These are phyloP conservation scores for Synanthedon vespiformis DNA, from an alignment of 2,888 invertebrate genomes.

Conservation along the genomic window DNA sequence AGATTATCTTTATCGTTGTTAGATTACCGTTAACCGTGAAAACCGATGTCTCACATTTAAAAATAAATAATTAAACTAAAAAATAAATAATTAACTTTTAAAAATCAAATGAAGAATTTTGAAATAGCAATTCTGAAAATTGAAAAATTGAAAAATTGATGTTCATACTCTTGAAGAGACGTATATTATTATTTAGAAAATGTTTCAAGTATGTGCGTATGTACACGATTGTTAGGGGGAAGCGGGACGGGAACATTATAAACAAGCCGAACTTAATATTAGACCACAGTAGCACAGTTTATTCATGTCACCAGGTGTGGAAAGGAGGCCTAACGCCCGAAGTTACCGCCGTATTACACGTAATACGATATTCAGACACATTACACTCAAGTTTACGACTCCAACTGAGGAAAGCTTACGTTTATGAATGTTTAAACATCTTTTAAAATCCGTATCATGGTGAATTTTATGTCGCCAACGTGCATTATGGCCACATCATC, in stretches of 20 bases:
- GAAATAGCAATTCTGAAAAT: background rate
- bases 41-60: too few relatives aligned
- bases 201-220: constrained; percentile 19
- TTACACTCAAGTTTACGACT: constrained; percentile 61
- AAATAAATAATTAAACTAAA: too few relatives aligned
- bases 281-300: constrained; percentile 48
- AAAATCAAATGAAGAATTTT: background rate
- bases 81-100: too few relatives aligned
- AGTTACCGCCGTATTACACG: constrained; percentile 45
- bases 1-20: too few relatives aligned
- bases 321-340: constrained; percentile 46
- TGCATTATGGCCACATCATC: constrained; percentile 1
- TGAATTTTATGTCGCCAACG: constrained; percentile 21
- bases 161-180: too few relatives aligned
- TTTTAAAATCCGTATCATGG: constrained; percentile 52
- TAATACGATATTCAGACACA: constrained; percentile 50
- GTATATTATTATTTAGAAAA: background rate
- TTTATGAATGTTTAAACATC: constrained; percentile 64
- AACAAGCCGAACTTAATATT: constrained; percentile 49
- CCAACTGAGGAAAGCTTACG: constrained; percentile 48
- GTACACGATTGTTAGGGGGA: constrained; percentile 14
- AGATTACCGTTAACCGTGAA: too few relatives aligned
- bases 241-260: constrained; percentile 26
- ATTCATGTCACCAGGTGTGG: constrained; percentile 60
- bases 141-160: background rate